Evolutionary conservation across 2,888 invertebrate species (phyloP).

Genomic region (Xestia sexstrigata): DNA sequence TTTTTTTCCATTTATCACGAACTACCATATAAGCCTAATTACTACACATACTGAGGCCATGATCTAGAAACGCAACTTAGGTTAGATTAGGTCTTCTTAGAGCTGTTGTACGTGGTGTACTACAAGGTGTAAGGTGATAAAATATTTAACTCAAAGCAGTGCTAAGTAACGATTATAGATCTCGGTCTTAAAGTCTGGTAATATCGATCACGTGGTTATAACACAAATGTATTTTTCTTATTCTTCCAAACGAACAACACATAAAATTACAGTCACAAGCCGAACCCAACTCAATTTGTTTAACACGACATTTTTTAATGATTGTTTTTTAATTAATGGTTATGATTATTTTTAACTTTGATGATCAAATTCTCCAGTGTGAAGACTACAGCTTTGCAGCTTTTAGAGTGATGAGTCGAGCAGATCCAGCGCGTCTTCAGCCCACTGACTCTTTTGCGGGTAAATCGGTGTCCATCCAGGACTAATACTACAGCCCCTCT

Average conservation of each 20-base stretch:
- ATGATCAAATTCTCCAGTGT: conserved; percentile 5
- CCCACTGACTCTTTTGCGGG: background rate
- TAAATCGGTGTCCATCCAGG: conserved; percentile 5
- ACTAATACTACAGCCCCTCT: conserved; percentile 11
- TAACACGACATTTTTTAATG: background rate
- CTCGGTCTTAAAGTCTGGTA: no score
- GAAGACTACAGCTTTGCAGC: conserved; percentile 33
- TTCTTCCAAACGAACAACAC: background rate
- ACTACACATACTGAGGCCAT: no score
- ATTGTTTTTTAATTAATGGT: background rate
- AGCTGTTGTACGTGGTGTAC: no score
- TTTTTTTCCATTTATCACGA: no score
- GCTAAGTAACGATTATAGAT: no score
- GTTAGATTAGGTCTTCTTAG: no score
- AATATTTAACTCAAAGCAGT: no score
- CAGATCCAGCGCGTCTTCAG: conserved; percentile 33
- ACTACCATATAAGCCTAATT: no score
- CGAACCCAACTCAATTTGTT: background rate
- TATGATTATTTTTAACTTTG: background rate
- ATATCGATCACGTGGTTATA: background rate
- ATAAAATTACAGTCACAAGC: background rate
- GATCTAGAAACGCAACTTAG: no score
- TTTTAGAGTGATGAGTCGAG: conserved; percentile 29
- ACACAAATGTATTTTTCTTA: background rate
- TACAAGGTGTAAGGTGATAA: no score